A percentile compares a stretch with the other conserved stretches of the same genome.
Conservation (phyloP, 2,888 invertebrate genomes). For the Rhodophaea formosa region DNA sequence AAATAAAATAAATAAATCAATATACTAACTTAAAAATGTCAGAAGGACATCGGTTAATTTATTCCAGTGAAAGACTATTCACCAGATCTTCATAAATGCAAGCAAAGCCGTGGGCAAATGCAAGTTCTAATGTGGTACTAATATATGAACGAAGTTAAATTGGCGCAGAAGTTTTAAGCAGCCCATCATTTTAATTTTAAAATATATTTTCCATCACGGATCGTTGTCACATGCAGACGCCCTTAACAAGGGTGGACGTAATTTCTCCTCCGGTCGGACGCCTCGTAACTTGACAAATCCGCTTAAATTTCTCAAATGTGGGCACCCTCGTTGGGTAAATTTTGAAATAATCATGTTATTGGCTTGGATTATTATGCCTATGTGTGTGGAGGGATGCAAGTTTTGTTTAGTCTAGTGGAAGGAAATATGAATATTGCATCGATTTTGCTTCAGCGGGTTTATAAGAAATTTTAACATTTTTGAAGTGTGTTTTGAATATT, state of each 20-base stretch:
- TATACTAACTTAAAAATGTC: too few relatives aligned
- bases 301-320: slow-evolving; percentile 62
- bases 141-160: background rate
- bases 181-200: background rate
- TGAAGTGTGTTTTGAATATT: background rate
- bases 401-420: slow-evolving; percentile 13
- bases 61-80: too few relatives aligned
- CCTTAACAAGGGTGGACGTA: slow-evolving; percentile 58
- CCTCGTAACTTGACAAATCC: slow-evolving; percentile 60
- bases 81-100: too few relatives aligned
- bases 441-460: slow-evolving; percentile 13
- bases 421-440: background rate
- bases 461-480: background rate
- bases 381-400: slow-evolving; percentile 17
- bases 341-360: slow-evolving; percentile 54
- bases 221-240: slow-evolving; percentile 53
- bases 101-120: too few relatives aligned
- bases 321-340: slow-evolving; percentile 44
- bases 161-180: slow-evolving; percentile 16
- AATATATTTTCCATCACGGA: slow-evolving; percentile 15
- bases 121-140: background rate
- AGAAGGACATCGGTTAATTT: too few relatives aligned
- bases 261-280: slow-evolving; percentile 54
- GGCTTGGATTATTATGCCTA: slow-evolving; percentile 32
- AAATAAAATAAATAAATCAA: too few relatives aligned